phyloP scores from a whole-genome alignment of 2,888 invertebrate genomes.

The Slavum lentiscoides region DNA sequence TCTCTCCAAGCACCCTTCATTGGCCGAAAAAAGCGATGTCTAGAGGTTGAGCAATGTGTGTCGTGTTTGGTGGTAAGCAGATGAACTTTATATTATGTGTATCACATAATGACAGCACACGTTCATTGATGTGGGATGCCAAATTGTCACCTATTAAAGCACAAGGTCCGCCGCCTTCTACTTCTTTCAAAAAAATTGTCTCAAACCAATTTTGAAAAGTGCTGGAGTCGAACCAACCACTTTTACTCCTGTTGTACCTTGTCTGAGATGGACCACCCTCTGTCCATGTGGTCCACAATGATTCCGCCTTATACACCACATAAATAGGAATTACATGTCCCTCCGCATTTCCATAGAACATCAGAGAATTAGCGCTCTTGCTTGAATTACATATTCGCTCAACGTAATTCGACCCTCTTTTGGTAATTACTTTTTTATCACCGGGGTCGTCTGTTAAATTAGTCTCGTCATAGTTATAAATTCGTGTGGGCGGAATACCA shows the following conservation, averaged over 20 bases:
- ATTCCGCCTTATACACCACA: slow-evolving; percentile 60
- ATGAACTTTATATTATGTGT: slow-evolving; percentile 1
- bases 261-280: slow-evolving; percentile 59
- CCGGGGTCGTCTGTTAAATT: slow-evolving; percentile 56
- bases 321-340: slow-evolving; percentile 59
- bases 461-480: neutral
- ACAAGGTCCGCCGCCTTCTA: neutral
- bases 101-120: neutral
- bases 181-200: slow-evolving; percentile 3
- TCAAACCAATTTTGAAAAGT: slow-evolving; percentile 56
- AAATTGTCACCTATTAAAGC: slow-evolving; percentile 11
- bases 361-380: slow-evolving; percentile 59
- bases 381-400: slow-evolving; percentile 59
- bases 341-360: slow-evolving; percentile 59
- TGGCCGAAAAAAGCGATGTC: slow-evolving; percentile 57
- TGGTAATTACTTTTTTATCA: slow-evolving; percentile 56
- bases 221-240: slow-evolving; percentile 59
- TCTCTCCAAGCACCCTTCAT: slow-evolving; percentile 56
- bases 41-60: slow-evolving; percentile 12
- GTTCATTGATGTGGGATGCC: slow-evolving; percentile 18
- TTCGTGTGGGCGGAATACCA: slow-evolving; percentile 1
- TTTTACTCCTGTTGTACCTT: slow-evolving; percentile 59
- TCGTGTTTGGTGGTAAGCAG: slow-evolving; percentile 8
- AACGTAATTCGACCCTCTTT: slow-evolving; percentile 59
- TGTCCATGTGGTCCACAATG: slow-evolving; percentile 60